These are phyloP conservation scores for Melitaea athalia DNA, from an alignment of 2,888 invertebrate species.

Conservation along the genomic window DNA sequence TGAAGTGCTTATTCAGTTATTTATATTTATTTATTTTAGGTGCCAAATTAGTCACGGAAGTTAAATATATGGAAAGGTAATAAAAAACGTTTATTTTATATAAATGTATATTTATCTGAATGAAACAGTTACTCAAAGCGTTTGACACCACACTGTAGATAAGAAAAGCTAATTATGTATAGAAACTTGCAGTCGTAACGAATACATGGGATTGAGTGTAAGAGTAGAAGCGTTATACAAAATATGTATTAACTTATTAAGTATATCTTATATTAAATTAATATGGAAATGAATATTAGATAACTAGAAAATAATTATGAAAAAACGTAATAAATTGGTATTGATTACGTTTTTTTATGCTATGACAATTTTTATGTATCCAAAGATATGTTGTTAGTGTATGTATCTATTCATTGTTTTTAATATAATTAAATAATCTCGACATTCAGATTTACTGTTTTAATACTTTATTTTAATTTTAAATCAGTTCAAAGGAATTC, in stretches of 20 bases:
- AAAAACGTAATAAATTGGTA: no score
- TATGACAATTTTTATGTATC: not conserved
- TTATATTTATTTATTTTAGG: no score
- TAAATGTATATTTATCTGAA: conserved; percentile 67
- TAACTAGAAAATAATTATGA: conserved; percentile 17
- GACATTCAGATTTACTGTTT: no score
- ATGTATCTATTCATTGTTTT: not conserved
- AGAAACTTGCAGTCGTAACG: conserved; percentile 41
- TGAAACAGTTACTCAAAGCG: conserved; percentile 60
- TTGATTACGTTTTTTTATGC: not conserved
- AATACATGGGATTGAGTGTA: conserved; percentile 13
- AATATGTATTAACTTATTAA: conserved; percentile 9
- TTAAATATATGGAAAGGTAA: not conserved
- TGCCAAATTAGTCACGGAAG: not conserved
- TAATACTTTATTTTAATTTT: no score
- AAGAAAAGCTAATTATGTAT: conserved; percentile 47
- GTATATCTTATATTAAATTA: conserved; percentile 20
- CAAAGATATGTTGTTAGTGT: not conserved
- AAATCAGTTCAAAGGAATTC: no score
- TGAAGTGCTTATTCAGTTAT: no score
- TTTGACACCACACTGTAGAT: conserved; percentile 50
- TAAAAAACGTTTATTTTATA: conserved; percentile 52
- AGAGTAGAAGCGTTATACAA: conserved; percentile 17
- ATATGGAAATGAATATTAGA: conserved; percentile 16
- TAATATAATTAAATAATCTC: not conserved